phyloP scores from a whole-genome alignment of 2,113 vertebrate genomes.

The Xiphophorus hellerii region DNA sequence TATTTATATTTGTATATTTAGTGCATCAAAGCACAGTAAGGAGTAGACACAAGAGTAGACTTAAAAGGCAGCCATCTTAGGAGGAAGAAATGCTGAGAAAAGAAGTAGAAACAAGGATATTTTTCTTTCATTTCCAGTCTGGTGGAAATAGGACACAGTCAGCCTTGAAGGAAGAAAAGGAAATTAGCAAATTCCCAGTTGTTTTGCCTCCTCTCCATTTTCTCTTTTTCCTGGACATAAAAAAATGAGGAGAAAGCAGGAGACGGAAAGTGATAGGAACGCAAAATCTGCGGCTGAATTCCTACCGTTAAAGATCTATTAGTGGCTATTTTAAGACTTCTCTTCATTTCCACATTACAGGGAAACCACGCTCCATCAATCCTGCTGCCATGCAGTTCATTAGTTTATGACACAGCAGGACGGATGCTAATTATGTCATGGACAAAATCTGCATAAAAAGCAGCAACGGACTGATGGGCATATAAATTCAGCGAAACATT shows the following conservation, averaged over 20 bases:
- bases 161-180: conserved; percentile 36
- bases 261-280: background rate
- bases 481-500: too few species aligned
- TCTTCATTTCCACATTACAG: background rate
- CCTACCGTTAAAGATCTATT: background rate
- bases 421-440: background rate
- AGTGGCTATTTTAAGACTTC: background rate
- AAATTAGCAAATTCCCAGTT: conserved; percentile 28
- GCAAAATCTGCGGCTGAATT: background rate
- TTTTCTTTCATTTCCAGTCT: conserved; percentile 38
- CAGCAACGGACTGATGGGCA: background rate
- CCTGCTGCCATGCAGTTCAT: background rate
- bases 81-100: conserved; percentile 2
- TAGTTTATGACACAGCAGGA: background rate
- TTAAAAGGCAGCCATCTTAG: background rate
- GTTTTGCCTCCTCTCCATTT: background rate
- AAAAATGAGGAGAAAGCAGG: background rate
- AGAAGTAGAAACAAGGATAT: conserved; percentile 18
- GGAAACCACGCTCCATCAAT: background rate
- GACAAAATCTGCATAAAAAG: background rate
- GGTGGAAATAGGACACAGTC: conserved; percentile 37
- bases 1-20: background rate
- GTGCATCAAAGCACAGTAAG: background rate
- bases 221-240: background rate
- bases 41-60: background rate